Percentiles rank a stretch among this genome's conserved stretches.
Evolutionary conservation across 2,113 vertebrate species (phyloP).

Genomic region (Alethe castanea): DNA sequence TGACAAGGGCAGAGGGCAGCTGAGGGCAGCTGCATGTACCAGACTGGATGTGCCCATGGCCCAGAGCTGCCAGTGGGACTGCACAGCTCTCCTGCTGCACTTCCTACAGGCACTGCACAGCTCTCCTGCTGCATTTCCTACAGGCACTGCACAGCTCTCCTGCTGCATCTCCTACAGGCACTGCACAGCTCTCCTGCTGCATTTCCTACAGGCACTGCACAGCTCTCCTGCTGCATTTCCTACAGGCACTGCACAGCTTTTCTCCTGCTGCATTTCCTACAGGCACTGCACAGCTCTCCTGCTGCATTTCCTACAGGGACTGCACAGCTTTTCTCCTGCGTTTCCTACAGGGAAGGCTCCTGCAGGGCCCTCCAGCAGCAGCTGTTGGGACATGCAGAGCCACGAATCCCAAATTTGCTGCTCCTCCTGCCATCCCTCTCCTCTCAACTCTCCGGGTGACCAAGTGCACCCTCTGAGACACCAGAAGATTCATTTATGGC

Average conservation of each 20-base stretch:
- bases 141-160: too few relatives aligned
- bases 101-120: too few relatives aligned
- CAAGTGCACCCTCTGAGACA: not conserved
- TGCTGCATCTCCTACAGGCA: too few relatives aligned
- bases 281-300: too few relatives aligned
- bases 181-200: too few relatives aligned
- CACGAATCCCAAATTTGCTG: not conserved
- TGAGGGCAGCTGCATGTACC: not conserved
- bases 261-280: too few relatives aligned
- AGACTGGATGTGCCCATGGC: fast-evolving
- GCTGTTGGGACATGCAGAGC: not conserved
- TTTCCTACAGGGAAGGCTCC: not conserved
- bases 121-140: too few relatives aligned
- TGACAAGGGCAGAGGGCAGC: not conserved
- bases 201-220: too few relatives aligned
- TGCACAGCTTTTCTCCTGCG: too few relatives aligned
- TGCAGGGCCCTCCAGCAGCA: not conserved
- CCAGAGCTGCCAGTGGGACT: not conserved
- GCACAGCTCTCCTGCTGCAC: not conserved
- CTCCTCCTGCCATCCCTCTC: not conserved
- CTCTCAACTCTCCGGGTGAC: not conserved
- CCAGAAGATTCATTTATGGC: not conserved
- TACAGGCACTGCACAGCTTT: too few relatives aligned
- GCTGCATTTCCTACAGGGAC: too few relatives aligned
- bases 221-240: too few relatives aligned